Evolutionary conservation across 2,888 invertebrate species (phyloP), one percentile per base, ranked within the genome.

Genomic region (Parochlus steinenii): DNA sequence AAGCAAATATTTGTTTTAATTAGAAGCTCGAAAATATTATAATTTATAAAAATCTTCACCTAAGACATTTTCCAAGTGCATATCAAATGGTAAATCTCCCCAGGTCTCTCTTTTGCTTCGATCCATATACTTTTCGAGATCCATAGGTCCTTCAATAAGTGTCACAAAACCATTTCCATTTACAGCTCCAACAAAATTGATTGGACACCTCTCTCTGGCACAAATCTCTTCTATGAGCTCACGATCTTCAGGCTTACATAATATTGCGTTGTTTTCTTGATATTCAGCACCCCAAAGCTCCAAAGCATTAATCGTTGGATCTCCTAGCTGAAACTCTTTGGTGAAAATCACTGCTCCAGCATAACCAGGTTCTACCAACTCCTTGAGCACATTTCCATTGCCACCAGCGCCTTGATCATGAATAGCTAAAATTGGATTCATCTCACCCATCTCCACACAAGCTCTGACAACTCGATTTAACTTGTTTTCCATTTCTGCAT

Each of bases 391-490:
- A 55, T 98, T 98, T 3, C 95, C 87, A 52, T 89, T 87, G 18
- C 97, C 97, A n/a, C 97, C 97, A 6, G 97, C 97, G 14, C 97
- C 97, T 66, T 97, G 97, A 61, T 98, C 97, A 53, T 98, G 97
- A 46, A 98, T 95, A 1, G 68, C 92, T 80, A 46, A 68, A 46
- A 97, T 90, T 3, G 95, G 95, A 62, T 97, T 92, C 10, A 65
- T 61, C 1, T 69, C 64, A 2, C 71, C 72, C 52, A 79, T 62
- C 62, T 98, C 97, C 20, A 87, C 63, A 49, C 97, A 97, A 1
- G 85, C 83, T 42, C 95, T 67, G 2, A 98, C 85, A 3, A 93
- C 78, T 40, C 97, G 67, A 56, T 97, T 93, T 22, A 97, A 59
- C 56, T 97, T 93, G 53, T 97, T 92, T 45, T 93, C 95, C 97